Conservation (phyloP, 2,113 vertebrate species). For the Colaptes auratus region DNA sequence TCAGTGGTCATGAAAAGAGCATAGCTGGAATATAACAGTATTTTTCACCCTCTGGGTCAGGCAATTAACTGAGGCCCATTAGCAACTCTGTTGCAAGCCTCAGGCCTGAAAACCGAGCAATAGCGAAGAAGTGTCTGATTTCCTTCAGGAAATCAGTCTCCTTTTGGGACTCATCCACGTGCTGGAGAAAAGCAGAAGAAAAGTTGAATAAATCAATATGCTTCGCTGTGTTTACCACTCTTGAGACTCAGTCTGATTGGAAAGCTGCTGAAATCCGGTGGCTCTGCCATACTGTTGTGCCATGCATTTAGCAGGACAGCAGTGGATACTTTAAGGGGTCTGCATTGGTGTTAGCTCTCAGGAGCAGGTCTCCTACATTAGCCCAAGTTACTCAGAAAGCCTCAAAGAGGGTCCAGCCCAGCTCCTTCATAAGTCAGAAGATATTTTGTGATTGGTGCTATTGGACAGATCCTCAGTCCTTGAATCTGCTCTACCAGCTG, state of each 20-base stretch:
- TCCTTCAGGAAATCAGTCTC: background rate
- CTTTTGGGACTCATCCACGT: fast-evolving
- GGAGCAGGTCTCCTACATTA: background rate
- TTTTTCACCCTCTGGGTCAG: background rate
- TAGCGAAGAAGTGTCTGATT: background rate
- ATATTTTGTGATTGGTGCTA: background rate
- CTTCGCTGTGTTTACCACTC: background rate
- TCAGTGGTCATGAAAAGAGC: conserved; percentile 20
- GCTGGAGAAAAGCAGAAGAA: background rate
- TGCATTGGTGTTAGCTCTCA: background rate
- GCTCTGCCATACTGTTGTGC: background rate
- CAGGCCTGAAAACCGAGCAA: background rate
- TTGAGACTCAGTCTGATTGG: background rate
- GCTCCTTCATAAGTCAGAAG: background rate
- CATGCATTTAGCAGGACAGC: background rate
- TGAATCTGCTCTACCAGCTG: background rate
- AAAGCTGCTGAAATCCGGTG: background rate
- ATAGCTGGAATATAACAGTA: background rate
- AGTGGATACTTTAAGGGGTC: background rate
- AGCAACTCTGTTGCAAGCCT: background rate
- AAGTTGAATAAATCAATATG: background rate
- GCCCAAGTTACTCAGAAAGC: background rate
- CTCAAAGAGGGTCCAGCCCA: background rate
- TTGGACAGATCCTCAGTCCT: background rate
- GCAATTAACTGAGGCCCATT: conserved; percentile 10